Evolutionary conservation across 2,113 vertebrate species (phyloP).

Genomic region (Grus americana): DNA sequence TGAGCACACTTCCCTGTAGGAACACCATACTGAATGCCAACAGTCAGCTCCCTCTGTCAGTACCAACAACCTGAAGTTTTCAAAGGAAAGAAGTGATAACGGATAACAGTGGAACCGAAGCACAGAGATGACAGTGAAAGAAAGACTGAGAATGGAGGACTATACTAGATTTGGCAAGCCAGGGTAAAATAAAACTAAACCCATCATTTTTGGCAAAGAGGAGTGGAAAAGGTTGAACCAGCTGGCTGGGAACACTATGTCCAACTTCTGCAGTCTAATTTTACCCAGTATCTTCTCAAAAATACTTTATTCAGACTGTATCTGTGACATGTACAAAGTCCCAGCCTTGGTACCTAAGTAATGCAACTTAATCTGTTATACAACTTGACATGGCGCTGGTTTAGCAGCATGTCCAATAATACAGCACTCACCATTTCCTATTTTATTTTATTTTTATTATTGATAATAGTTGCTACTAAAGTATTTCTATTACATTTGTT

Average conservation of each 20-base stretch:
- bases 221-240: neutral
- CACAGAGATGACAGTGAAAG: neutral
- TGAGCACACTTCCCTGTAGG: neutral
- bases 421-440: neutral
- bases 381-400: neutral
- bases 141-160: neutral
- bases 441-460: neutral
- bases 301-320: neutral
- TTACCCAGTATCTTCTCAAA: neutral
- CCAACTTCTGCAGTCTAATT: neutral
- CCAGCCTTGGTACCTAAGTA: neutral
- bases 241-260: neutral
- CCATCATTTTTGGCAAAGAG: neutral
- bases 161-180: neutral
- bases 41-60: neutral
- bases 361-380: neutral
- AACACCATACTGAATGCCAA: neutral
- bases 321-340: neutral
- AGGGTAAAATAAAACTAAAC: neutral
- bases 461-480: neutral
- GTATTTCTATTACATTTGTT: neutral
- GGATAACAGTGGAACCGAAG: neutral
- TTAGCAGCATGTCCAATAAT: neutral
- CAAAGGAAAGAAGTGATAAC: neutral
- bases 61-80: neutral